Base-by-base conservation (phyloP, 2,113 vertebrate species). In the Nerophis ophidion region DNA sequence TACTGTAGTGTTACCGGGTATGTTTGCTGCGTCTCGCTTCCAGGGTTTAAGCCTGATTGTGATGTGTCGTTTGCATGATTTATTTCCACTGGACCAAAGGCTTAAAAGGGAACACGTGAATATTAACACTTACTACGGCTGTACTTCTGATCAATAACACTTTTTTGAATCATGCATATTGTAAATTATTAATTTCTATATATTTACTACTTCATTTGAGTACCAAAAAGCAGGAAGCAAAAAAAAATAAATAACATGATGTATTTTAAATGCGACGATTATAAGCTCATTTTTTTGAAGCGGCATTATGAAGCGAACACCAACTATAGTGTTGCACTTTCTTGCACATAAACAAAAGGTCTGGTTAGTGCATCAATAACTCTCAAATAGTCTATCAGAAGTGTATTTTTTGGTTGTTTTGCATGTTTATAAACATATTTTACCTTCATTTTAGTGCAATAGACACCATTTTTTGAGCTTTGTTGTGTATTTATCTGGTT, bases 11-110 rank as follows among this genome's bases (percentile, higher is more conserved):
- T 26, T 26, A 1, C 26, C 26, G 26, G 26, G 26, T 26, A 26
- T 38, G 70, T 68, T 55, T 66, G 6, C 57, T 63, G 69, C 67
- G 77, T 80, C 58, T 11, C 40, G 64, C 65, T 77, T 68, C 49
- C 16, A 38, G 2, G 48, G 42, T 72, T 16, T 12, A 56, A 59
- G 47, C 48, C 45, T 12, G 67, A 54, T 73, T 66, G 63, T 65
- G 68, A 66, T 71, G 52, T 68, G 61, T 68, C 38, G 36, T 68
- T 48, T 67, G n/a, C 35, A 38, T 57, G 10, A 60, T 54, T 49
- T 48, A 48, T 35, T 62, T 44, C 38, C 38, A 26, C 7, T 71
- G 61, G 66, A 81, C 56, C 53, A 74, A 74, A 73, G 65, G 61
- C 61, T 44, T 48, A 34, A 53, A 16, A 16, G 16, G 62, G 26